These are phyloP conservation scores for Podarcis muralis DNA, from an alignment of 2,113 vertebrate genomes.

Conservation along the genomic window DNA sequence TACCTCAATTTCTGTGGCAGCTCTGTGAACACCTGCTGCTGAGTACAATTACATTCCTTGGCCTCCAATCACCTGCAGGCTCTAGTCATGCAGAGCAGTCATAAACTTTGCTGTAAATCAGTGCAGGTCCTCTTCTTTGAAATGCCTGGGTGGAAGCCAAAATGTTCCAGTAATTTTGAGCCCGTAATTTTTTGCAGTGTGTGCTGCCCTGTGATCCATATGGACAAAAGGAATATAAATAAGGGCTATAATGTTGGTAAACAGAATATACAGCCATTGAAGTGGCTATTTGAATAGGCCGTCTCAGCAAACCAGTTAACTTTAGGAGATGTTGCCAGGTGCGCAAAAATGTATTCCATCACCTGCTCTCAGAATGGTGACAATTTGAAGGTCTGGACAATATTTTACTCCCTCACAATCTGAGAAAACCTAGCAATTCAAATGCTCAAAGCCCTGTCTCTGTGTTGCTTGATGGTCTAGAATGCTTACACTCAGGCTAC, in stretches of 20 bases:
- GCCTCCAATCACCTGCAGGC: not conserved
- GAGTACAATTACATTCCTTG: not conserved
- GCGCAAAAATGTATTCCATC: not conserved
- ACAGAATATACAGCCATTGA: not conserved
- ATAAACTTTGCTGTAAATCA: slow-evolving; percentile 2
- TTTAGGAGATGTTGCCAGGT: not conserved
- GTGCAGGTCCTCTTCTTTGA: not conserved
- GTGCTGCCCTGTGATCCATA: not conserved
- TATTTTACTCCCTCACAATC: not conserved
- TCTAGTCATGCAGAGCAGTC: not conserved
- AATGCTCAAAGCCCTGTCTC: not conserved
- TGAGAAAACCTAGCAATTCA: not conserved
- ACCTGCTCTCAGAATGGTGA: not conserved
- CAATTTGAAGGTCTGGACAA: not conserved
- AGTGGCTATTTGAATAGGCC: not conserved
- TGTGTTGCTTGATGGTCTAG: not conserved
- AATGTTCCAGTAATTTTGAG: not conserved
- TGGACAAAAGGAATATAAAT: not conserved
- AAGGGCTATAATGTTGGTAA: not conserved
- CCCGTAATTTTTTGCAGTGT: not conserved
- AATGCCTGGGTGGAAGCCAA: not conserved
- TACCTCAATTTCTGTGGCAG: not conserved
- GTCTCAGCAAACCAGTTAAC: not conserved
- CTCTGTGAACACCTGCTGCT: slow-evolving; percentile 7
- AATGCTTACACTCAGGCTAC: not conserved